Conservation (phyloP, 2,113 vertebrate genomes). For the Ceuthmochares aereus region DNA sequence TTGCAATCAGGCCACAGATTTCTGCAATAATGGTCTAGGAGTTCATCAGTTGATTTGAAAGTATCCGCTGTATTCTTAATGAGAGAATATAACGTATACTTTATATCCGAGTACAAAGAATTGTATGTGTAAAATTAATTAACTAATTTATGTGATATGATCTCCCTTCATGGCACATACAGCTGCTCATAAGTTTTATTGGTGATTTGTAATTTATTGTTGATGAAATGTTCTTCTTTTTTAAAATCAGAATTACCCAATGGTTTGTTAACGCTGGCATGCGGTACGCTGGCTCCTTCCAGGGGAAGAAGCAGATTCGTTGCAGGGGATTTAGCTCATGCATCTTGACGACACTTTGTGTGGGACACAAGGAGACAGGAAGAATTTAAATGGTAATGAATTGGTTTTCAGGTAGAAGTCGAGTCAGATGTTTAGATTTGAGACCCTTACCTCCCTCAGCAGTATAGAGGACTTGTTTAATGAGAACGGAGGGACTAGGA, state of each 20-base stretch:
- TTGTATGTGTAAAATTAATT: not conserved
- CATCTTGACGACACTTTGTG: not conserved
- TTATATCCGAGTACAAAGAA: not conserved
- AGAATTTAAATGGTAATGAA: not conserved
- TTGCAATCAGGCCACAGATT: not conserved
- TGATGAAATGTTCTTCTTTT: not conserved
- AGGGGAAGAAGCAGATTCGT: not conserved
- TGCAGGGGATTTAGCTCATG: not conserved
- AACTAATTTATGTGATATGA: not conserved
- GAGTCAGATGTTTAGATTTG: not conserved
- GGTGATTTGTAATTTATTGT: not conserved
- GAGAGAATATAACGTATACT: not conserved
- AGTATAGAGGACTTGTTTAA: not conserved
- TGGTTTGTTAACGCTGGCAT: not conserved
- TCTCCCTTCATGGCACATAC: not conserved
- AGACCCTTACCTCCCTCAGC: not conserved
- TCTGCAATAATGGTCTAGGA: not conserved
- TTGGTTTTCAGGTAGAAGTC: not conserved
- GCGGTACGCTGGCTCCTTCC: not conserved
- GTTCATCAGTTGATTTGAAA: not conserved
- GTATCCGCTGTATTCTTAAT: not conserved
- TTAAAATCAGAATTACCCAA: not conserved
- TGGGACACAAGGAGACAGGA: not conserved
- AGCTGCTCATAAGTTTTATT: not conserved
- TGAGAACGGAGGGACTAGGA: not conserved